Conservation (phyloP, 64 coral and sea anemone genomes). For the Stichodactyla mertensii region DNA sequence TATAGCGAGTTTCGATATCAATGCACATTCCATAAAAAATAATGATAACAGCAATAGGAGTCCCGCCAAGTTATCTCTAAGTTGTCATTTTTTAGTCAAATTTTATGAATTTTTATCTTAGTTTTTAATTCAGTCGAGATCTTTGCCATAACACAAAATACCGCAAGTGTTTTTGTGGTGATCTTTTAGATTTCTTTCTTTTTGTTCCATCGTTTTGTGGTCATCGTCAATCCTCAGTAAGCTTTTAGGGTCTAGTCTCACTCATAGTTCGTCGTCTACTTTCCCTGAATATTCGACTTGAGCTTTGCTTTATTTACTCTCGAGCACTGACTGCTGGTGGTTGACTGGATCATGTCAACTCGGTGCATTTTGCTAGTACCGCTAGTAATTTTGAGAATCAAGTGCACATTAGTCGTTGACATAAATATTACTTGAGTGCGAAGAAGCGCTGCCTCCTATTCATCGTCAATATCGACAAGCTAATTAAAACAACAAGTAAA, state of each 20-base stretch:
- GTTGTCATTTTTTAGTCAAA: not conserved
- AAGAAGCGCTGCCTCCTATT: not conserved
- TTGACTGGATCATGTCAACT: not conserved
- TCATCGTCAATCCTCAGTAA: not conserved
- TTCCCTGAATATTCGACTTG: no score
- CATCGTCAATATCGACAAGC: not conserved
- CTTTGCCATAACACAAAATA: not conserved
- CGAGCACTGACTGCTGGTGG: not conserved
- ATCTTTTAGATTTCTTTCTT: not conserved
- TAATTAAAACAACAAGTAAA: not conserved
- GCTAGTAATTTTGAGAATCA: not conserved
- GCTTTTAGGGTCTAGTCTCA: not conserved
- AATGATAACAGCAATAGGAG: not conserved
- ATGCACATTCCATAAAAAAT: not conserved
- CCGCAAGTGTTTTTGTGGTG: slow-evolving; percentile 3
- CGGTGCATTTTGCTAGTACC: not conserved
- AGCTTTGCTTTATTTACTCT: not conserved
- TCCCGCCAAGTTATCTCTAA: not conserved
- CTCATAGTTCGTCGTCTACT: no score
- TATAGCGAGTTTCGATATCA: not conserved
- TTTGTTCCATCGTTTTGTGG: not conserved
- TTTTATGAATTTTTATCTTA: not conserved
- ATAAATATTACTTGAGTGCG: not conserved
- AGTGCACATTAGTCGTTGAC: not conserved
- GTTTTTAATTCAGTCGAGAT: not conserved